Conservation (phyloP, 2,888 invertebrate species). For the Euplagia quadripunctaria region DNA sequence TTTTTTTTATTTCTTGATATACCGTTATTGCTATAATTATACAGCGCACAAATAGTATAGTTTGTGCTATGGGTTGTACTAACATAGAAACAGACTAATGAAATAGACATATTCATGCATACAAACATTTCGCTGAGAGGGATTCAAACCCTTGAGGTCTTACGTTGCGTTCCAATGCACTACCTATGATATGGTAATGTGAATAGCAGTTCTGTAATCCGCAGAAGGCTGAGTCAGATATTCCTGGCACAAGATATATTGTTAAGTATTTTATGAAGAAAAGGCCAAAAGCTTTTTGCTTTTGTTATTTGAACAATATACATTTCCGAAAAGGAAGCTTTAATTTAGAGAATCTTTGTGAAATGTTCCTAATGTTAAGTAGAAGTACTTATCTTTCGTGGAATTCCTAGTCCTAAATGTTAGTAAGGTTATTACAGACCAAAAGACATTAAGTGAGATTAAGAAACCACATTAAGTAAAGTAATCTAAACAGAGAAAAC, state of each 20-base stretch:
- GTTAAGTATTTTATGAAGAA: background rate
- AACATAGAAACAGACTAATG: no score
- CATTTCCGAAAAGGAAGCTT: background rate
- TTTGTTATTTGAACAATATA: conserved; percentile 3
- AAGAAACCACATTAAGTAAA: background rate
- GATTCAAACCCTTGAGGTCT: no score
- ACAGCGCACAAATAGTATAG: no score
- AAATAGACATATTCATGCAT: no score
- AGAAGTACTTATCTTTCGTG: background rate
- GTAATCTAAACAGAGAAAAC: background rate
- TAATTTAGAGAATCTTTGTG: background rate
- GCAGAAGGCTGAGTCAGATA: background rate
- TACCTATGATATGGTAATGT: no score
- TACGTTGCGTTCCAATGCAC: no score
- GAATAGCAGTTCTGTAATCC: no score
- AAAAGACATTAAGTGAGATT: background rate
- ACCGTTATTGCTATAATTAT: no score
- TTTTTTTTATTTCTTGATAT: no score
- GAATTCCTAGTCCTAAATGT: background rate
- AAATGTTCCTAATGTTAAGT: background rate
- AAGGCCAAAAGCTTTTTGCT: background rate
- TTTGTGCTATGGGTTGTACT: no score
- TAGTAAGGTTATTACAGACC: background rate
- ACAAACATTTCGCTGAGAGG: no score
- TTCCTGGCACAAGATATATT: background rate